These are phyloP conservation scores for Gymnothorax javanicus DNA, from an alignment of 2,797 vertebrate genomes.

Conservation along the genomic window DNA sequence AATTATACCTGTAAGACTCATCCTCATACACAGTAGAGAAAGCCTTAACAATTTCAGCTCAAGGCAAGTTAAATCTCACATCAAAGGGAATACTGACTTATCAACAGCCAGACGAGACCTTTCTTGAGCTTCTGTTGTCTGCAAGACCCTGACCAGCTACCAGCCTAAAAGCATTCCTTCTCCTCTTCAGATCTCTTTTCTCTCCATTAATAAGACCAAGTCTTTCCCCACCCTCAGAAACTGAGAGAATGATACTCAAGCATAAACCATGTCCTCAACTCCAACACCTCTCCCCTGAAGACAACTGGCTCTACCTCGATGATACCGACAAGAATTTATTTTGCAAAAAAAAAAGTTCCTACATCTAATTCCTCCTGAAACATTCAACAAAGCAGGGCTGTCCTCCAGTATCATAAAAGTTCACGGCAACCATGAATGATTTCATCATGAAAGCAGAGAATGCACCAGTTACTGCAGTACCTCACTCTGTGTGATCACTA, in stretches of 20 bases:
- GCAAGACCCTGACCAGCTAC: conserved; percentile 16
- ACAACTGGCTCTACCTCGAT: no score
- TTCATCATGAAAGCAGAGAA: neutral
- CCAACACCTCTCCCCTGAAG: no score
- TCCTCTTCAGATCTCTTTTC: neutral
- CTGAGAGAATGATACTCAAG: neutral
- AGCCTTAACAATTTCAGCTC: conserved; percentile 11
- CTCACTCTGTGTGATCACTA: neutral
- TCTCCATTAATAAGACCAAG: neutral
- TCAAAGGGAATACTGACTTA: conserved; percentile 34
- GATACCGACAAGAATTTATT: no score
- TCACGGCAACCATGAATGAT: neutral
- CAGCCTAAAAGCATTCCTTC: neutral
- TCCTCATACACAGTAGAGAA: conserved; percentile 12
- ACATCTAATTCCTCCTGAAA: neutral
- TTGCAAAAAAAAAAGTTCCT: no score
- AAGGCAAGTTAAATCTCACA: conserved; percentile 1
- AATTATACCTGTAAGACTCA: conserved; percentile 26
- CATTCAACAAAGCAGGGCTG: neutral
- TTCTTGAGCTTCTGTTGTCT: conserved; percentile 23
- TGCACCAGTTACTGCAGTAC: neutral
- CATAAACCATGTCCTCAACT: neutral
- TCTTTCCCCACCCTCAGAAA: neutral
- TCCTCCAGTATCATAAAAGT: neutral
- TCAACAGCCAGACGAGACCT: conserved; percentile 13